Conservation (phyloP, 2,888 invertebrate genomes). For the Dendrolimus houi region DNA sequence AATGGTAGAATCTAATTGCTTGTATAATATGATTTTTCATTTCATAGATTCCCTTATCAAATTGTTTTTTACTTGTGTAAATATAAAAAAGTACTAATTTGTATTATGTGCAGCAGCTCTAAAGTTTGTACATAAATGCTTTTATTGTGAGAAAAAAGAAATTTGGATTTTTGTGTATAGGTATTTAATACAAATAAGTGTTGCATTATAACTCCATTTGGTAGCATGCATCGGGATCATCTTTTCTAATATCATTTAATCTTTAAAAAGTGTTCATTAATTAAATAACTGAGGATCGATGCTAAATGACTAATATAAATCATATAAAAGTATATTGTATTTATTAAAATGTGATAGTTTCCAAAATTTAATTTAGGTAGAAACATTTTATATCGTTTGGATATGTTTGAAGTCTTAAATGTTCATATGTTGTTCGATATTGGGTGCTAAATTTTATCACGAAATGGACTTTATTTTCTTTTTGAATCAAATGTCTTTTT, state of each 20-base stretch:
- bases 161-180: not conserved
- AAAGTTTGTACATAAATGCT: not conserved
- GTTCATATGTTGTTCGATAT: not conserved
- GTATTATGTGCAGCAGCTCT: not conserved
- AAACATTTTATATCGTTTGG: not conserved
- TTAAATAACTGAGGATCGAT: no score
- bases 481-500: not conserved
- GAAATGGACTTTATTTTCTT: not conserved
- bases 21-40: no score
- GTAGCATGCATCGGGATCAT: no score
- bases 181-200: not conserved
- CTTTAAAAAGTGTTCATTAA: no score
- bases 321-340: not conserved
- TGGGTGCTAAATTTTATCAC: not conserved
- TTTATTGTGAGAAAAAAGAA: not conserved
- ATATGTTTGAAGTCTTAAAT: not conserved
- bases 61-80: not conserved
- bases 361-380: slow-evolving; percentile 6
- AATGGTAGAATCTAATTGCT: no score
- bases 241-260: no score
- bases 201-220: not conserved
- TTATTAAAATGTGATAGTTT: not conserved
- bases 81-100: not conserved
- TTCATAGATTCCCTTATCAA: no score
- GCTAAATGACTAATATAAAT: no score